Base-by-base conservation (phyloP, 2,888 invertebrate species). In the Caprella mutica region DNA sequence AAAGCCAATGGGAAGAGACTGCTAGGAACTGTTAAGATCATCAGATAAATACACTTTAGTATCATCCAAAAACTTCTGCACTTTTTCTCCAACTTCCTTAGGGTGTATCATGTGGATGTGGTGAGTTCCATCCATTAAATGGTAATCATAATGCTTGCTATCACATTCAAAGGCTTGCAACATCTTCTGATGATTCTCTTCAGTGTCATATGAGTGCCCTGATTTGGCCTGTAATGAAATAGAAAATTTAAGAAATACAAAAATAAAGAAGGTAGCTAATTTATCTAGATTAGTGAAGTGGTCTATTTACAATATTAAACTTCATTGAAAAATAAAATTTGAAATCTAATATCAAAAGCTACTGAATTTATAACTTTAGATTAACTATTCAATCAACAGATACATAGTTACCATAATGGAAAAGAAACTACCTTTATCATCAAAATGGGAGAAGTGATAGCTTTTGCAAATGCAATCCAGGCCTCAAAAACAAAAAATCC, bases 41-140 rank as follows among this genome's bases (percentile, higher is more conserved):
- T n/a, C n/a, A n/a, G n/a, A n/a, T n/a, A n/a, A n/a, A n/a, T n/a
- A n/a, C n/a, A n/a, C n/a, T n/a, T n/a, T n/a, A n/a, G n/a, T n/a
- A n/a, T n/a, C n/a, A n/a, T n/a, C n/a, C n/a, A n/a, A n/a, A n/a
- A n/a, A n/a, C n/a, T n/a, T n/a, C n/a, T n/a, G n/a, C n/a, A n/a
- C n/a, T n/a, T n/a, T n/a, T n/a, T 26, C 24, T 0, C 55, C 60
- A 17, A 60, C 57, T 17, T 44, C 29, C 9, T 26, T 39, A 27
- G 60, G 56, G 19, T 60, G 54, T 14, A 57, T 58, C 14, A 61
- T 46, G 38, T 61, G 61, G 27, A 61, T 29, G 55, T 61, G 61
- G 44, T 61, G 61, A 12, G 48, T 61, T n/a, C 61, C 61, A n/a
- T 26, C 35, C 26, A 61, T 27, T 12, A 55, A 55, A 12, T 52